Percentiles rank a stretch among this genome's conserved stretches.
phyloP scores from a whole-genome alignment of 2,113 vertebrate genomes.

The Uropsilus gracilis region DNA sequence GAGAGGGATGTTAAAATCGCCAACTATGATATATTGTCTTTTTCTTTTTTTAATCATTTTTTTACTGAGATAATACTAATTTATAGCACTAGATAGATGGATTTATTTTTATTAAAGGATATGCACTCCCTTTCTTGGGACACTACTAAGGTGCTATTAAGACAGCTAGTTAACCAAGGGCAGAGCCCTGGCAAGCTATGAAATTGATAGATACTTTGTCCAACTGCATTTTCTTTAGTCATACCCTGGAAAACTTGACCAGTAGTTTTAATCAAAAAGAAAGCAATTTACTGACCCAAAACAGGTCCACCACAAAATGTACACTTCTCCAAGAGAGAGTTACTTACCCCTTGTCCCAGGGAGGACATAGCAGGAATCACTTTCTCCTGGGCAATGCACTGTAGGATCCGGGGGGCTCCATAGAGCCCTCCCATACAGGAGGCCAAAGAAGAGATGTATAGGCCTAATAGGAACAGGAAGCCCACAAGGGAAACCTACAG shows the following conservation, averaged over 20 bases:
- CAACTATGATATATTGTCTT: not conserved
- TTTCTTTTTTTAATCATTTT: not conserved
- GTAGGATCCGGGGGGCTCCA: constrained; percentile 96
- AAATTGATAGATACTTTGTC: not conserved
- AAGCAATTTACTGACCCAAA: not conserved
- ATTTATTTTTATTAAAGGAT: not conserved
- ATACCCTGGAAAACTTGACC: not conserved
- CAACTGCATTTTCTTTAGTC: not conserved
- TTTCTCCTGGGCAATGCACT: constrained; percentile 96
- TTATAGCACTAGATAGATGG: not conserved
- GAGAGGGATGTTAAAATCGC: not conserved
- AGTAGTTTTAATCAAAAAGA: not conserved
- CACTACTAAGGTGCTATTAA: not conserved
- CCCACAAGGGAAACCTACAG: constrained; percentile 97
- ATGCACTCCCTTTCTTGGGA: not conserved
- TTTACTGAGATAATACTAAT: not conserved
- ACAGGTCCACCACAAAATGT: not conserved
- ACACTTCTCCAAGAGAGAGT: not conserved
- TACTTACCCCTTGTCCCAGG: constrained; percentile 92
- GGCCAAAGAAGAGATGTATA: constrained; percentile 98
- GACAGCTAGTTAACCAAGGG: not conserved
- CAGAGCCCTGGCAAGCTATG: not conserved
- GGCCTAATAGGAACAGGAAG: constrained; percentile 96
- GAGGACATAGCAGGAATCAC: constrained; percentile 92
- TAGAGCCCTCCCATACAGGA: constrained; percentile 99